phyloP scores from a whole-genome alignment of 2,797 vertebrate species.

The Garrulus glandarius region DNA sequence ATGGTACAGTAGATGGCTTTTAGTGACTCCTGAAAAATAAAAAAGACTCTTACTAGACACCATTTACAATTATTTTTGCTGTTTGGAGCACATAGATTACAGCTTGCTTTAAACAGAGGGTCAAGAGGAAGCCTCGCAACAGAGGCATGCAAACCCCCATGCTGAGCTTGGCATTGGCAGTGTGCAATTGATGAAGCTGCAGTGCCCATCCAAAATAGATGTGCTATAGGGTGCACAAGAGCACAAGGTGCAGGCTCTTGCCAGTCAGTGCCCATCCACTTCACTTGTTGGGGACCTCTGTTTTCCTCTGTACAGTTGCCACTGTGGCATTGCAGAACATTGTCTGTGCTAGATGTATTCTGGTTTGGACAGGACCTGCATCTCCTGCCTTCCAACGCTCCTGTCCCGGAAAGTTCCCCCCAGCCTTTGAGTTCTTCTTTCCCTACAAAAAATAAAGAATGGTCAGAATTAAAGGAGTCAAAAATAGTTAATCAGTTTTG shows the following conservation, averaged over 20 bases:
- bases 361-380: constrained; percentile 72
- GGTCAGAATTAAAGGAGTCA: not conserved
- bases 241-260: not conserved
- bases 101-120: not conserved
- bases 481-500: not conserved
- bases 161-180: not conserved
- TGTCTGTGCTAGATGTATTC: constrained; percentile 43
- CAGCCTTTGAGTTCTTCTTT: constrained; percentile 58
- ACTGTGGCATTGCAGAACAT: not conserved
- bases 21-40: not conserved
- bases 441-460: constrained; percentile 53
- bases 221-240: not conserved
- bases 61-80: not conserved
- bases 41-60: not conserved
- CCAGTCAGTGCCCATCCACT: not conserved
- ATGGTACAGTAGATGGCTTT: not conserved
- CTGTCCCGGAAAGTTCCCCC: constrained; percentile 51
- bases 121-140: not conserved
- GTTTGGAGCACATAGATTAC: not conserved
- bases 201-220: rapidly evolving
- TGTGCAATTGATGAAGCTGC: not conserved
- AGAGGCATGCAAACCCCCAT: not conserved
- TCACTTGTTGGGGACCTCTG: not conserved
- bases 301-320: not conserved
- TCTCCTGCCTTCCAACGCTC: constrained; percentile 55